Evolutionary conservation across 2,888 invertebrate genomes (phyloP), one percentile per base, ranked within the genome.

Genomic region (Lucinisca nassula): DNA sequence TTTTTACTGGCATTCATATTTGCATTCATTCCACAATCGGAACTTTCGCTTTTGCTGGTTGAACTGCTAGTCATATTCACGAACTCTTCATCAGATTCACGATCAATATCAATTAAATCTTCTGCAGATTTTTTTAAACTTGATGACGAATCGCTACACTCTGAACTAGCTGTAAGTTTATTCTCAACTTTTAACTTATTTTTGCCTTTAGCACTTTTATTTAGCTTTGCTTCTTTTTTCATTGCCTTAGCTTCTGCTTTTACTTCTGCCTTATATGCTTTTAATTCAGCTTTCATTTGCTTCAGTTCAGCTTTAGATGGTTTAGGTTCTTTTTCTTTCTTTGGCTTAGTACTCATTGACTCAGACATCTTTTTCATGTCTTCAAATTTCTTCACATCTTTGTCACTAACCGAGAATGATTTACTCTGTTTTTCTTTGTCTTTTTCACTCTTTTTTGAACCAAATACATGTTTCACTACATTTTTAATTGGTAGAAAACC

Each of bases 81-180:
- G 17, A 67, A 67, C 32, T 85, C 88, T 35, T 88, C 88, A 40
- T 88, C 88, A 21, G 83, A 84, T 58, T 86, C 77, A 37, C 38
- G 84, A 55, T 90, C 90, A 70, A 90, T 90, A 37, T 90, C 90
- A 14, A 90, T 86, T 14, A 90, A 67, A 72, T 90, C 84, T 49
- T 88, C 88, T 6, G 88, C 84, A 83, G 88, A 88, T 81, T 82
- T 88, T 35, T 88, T 90, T 35, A 90, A 77, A 88, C 90, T 90
- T 30, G 87, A 85, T 10, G 82, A 75, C 0, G 88, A 90, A 21
- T 84, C 84, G 58, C 85, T 85, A 30, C 87, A 76, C 27, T 79
- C 79, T 51, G 87, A 83, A 30, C 72, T 74, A 17, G 78, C 70
- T 12, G 37, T 6, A 32, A 4, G n/a, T 35, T 58, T 77, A 58